Conservation (phyloP, 23 tunicate species). For the Aplidium turbinatum region DNA sequence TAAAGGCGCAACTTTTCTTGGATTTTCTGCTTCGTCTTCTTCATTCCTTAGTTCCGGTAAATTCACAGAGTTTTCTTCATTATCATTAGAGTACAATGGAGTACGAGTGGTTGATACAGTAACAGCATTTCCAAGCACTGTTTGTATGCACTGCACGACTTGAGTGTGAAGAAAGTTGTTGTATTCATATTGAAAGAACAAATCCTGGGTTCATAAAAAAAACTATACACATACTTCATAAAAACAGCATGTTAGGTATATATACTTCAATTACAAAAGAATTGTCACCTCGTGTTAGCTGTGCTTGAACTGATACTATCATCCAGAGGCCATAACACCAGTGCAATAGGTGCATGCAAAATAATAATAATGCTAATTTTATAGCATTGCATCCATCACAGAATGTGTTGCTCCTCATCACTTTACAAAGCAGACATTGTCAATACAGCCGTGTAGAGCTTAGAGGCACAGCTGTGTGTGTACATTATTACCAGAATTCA, state of each 20-base stretch:
- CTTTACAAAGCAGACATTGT: too few species aligned
- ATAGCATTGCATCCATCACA: too few species aligned
- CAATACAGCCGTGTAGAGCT: too few species aligned
- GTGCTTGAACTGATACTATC: too few species aligned
- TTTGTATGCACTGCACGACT: constrained; percentile 87
- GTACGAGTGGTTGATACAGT: constrained; percentile 51
- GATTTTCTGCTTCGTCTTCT: constrained; percentile 64
- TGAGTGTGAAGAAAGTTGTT: constrained; percentile 98
- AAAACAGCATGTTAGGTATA: background rate
- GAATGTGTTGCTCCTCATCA: too few species aligned
- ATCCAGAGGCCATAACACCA: too few species aligned
- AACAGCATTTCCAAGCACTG: constrained; percentile 81
- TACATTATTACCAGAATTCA: too few species aligned
- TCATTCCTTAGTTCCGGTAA: constrained; percentile 57
- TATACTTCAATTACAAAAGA: too few species aligned
- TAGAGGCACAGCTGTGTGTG: too few species aligned
- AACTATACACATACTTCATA: background rate
- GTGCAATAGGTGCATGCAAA: too few species aligned
- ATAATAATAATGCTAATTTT: too few species aligned
- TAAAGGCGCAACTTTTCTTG: constrained; percentile 87
- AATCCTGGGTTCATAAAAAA: constrained; percentile 50
- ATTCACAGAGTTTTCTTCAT: constrained; percentile 27
- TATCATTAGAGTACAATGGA: constrained; percentile 9
- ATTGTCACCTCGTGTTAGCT: too few species aligned
- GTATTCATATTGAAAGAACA: constrained; percentile 89